These are phyloP conservation scores for Coracias cyanogaster DNA, from an alignment of 2,797 vertebrate species.

Conservation along the genomic window DNA sequence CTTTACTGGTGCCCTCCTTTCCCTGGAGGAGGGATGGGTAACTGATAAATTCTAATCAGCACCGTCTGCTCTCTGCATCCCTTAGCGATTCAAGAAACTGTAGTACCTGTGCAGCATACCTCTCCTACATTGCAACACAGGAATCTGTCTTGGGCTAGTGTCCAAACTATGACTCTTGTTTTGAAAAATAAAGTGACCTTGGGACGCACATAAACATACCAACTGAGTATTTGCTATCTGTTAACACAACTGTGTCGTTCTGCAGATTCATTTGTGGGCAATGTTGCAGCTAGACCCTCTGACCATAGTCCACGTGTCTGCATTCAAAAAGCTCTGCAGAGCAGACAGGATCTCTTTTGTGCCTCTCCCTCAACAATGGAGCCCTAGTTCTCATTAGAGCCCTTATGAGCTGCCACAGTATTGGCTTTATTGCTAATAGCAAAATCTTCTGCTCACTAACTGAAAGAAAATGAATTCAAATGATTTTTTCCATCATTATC, in stretches of 20 bases:
- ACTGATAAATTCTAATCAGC: not conserved
- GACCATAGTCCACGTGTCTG: not conserved
- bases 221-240: not conserved
- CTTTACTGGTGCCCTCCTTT: not conserved
- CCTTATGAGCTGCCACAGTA: not conserved
- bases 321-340: not conserved
- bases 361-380: not conserved
- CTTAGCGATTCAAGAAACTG: not conserved
- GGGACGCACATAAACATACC: not conserved
- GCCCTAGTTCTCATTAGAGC: not conserved
- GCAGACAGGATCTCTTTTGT: not conserved
- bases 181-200: not conserved
- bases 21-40: not conserved
- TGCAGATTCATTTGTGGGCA: not conserved
- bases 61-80: not conserved
- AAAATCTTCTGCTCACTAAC: not conserved
- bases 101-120: not conserved
- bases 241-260: not conserved
- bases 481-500: not conserved
- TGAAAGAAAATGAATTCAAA: not conserved
- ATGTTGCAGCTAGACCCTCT: not conserved
- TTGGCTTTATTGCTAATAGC: not conserved
- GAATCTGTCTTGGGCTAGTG: not conserved
- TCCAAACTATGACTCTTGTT: not conserved
- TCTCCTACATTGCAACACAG: accelerated